Conservation (phyloP, 2,113 vertebrate genomes). For the Choloepus hoffmanni region DNA sequence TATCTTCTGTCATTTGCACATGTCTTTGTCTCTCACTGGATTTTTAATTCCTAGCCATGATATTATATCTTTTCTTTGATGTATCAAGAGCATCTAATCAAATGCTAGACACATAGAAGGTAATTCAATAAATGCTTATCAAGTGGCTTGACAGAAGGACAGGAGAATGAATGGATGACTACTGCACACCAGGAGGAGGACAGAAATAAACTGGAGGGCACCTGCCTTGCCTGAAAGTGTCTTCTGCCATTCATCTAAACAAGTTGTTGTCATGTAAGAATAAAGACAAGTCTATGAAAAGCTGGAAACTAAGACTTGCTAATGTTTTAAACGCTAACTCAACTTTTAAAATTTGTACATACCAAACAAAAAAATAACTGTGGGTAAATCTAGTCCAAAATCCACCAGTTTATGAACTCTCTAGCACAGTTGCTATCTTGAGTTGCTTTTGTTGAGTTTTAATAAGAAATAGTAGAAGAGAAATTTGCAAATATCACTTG, state of each 20-base stretch:
- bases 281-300: neutral
- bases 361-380: neutral
- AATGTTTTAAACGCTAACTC: neutral
- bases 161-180: neutral
- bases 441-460: neutral
- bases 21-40: neutral
- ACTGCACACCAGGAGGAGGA: neutral
- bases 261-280: neutral
- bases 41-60: neutral
- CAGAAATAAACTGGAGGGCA: neutral
- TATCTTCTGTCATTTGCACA: neutral
- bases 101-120: neutral
- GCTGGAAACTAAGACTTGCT: neutral
- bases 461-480: neutral
- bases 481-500: neutral
- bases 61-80: neutral
- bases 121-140: neutral
- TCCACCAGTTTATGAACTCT: neutral
- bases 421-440: neutral
- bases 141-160: neutral
- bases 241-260: neutral
- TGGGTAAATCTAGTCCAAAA: neutral
- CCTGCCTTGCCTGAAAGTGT: neutral
- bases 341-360: neutral
- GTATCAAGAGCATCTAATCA: neutral